phyloP scores from a whole-genome alignment of 1,140 invertebrate species.

The Bicyclus anynana region DNA sequence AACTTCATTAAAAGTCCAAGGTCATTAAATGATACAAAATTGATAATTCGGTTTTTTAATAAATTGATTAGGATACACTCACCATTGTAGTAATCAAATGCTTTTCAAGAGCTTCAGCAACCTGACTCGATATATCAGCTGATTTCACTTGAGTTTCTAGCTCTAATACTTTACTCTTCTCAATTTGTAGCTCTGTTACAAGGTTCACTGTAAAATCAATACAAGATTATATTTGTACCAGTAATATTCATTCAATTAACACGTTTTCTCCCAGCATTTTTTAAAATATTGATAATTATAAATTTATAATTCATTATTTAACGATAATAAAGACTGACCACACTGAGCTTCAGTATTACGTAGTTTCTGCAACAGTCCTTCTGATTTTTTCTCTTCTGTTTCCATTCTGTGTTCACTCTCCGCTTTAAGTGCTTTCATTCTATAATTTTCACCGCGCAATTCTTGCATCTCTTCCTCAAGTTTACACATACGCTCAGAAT shows the following conservation, averaged over 20 bases:
- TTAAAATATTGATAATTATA: too few species aligned
- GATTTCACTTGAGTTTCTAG: constrained; percentile 42
- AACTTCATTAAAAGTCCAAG: too few species aligned
- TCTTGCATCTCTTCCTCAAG: constrained; percentile 29
- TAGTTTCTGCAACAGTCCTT: neutral
- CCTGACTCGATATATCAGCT: constrained; percentile 28
- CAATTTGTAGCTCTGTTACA: constrained; percentile 34
- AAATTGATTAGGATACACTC: neutral
- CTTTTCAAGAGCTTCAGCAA: constrained; percentile 33
- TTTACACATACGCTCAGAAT: constrained; percentile 23
- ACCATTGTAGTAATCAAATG: constrained; percentile 14
- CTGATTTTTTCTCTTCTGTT: constrained; percentile 2
- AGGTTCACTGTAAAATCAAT: constrained; percentile 42
- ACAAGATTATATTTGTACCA: too few species aligned
- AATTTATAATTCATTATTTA: too few species aligned
- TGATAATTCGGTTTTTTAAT: too few species aligned
- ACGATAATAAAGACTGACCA: neutral
- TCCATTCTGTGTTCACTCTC: neutral
- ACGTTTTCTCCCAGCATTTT: too few species aligned
- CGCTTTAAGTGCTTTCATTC: constrained; percentile 4
- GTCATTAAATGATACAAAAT: too few species aligned
- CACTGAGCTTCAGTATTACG: constrained; percentile 12
- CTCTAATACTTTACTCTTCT: constrained; percentile 41
- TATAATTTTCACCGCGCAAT: constrained; percentile 25
- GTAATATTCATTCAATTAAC: too few species aligned